phyloP scores from a whole-genome alignment of 1,140 invertebrate genomes.

The Phortica variegata region DNA sequence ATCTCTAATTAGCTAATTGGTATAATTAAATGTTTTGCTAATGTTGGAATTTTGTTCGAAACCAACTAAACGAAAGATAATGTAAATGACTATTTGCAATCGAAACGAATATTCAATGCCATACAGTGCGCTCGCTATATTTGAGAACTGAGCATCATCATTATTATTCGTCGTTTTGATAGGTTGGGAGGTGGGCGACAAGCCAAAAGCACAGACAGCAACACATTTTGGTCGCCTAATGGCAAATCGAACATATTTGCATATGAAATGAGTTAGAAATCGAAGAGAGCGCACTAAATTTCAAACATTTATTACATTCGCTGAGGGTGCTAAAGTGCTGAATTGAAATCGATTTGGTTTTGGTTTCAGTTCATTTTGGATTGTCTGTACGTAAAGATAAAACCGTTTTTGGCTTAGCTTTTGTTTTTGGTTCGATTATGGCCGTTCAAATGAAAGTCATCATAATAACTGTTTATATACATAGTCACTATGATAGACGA shows the following conservation, averaged over 20 bases:
- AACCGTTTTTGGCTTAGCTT: constrained; percentile 13
- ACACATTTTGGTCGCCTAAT: constrained; percentile 23
- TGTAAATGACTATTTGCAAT: constrained; percentile 41
- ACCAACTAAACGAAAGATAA: constrained; percentile 40
- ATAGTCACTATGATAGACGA: too few relatives aligned
- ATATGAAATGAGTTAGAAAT: constrained; percentile 52
- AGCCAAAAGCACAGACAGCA: neutral
- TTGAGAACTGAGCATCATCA: constrained; percentile 21
- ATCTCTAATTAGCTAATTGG: constrained; percentile 56
- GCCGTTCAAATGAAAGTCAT: constrained; percentile 26
- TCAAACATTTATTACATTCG: too few relatives aligned
- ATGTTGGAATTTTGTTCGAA: constrained; percentile 49
- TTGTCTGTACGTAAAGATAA: constrained; percentile 9
- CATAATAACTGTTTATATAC: constrained; percentile 35
- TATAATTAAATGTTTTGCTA: constrained; percentile 54
- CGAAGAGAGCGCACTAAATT: too few relatives aligned
- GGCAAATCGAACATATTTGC: constrained; percentile 53
- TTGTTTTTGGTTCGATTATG: too few relatives aligned
- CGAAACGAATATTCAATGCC: too few relatives aligned
- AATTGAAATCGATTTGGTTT: too few relatives aligned
- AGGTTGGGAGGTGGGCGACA: too few relatives aligned
- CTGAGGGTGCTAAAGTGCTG: too few relatives aligned
- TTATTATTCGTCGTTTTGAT: too few relatives aligned
- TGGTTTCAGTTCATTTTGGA: too few relatives aligned
- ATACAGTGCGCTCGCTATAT: too few relatives aligned